Evolutionary conservation across 2,888 invertebrate species (phyloP), one percentile per base, ranked within the genome.

Genomic region (Acrocyrtus sp.): DNA sequence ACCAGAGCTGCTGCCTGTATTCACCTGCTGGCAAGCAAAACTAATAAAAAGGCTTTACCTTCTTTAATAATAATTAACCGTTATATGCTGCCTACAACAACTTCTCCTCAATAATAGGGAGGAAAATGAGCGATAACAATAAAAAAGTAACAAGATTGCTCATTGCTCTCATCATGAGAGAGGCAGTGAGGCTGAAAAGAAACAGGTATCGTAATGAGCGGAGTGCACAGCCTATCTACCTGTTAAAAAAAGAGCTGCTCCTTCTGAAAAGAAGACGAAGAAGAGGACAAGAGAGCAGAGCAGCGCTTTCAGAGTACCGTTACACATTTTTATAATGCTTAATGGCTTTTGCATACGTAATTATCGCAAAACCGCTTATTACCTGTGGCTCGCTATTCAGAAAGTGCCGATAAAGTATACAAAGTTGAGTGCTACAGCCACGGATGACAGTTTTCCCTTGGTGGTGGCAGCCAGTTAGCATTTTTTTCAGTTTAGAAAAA

Each of bases 11-110:
- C n/a, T n/a, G n/a, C n/a, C n/a, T n/a, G n/a, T n/a, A n/a, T n/a
- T n/a, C n/a, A n/a, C n/a, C n/a, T n/a, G n/a, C n/a, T n/a, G n/a
- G n/a, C n/a, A n/a, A n/a, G n/a, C n/a, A n/a, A n/a, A n/a, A n/a
- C n/a, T n/a, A n/a, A n/a, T n/a, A n/a, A n/a, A n/a, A n/a, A n/a
- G n/a, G n/a, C n/a, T n/a, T 51, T 6, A 19, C 21, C 34, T 43
- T 29, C 22, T 19, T 34, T 47, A 61, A 21, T 60, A 27, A 62
- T 70, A 70, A 70, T 70, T 70, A 70, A 70, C 70, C 70, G 70
- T 70, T 70, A 63, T 57, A 57, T 57, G 50, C 63, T 48, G 43
- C 63, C 45, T 48, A 17, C 24, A 27, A 47, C n/a, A n/a, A 17
- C 1, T 26, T 15, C 22, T 22, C 21, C 34, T 50, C 21, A 15